Evolutionary conservation across 2,113 vertebrate genomes (phyloP), one percentile per base, ranked within the genome.

Genomic region (Cebidichthys violaceus): DNA sequence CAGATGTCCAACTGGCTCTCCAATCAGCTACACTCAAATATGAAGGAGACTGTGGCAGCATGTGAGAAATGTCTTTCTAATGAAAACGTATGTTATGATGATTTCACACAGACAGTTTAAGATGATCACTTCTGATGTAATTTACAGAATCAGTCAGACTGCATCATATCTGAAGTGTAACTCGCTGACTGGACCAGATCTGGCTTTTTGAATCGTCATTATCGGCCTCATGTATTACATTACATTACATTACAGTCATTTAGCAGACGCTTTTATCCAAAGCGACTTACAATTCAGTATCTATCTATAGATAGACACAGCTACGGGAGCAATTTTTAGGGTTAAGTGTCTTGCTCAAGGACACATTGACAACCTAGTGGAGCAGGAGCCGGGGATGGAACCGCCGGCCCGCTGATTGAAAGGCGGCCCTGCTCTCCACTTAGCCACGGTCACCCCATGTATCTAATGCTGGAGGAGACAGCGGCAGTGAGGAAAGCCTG

Each of bases 381-480:
- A n/a, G n/a, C n/a, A n/a, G n/a, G n/a, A n/a, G n/a, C n/a, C n/a
- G n/a, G n/a, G n/a, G n/a, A n/a, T n/a, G n/a, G n/a, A n/a, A n/a
- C n/a, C n/a, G n/a, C n/a, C n/a, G n/a, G n/a, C n/a, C n/a, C n/a
- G n/a, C n/a, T n/a, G n/a, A n/a, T n/a, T n/a, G n/a, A n/a, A n/a
- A n/a, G n/a, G n/a, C n/a, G n/a, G n/a, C n/a, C n/a, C n/a, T n/a
- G n/a, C n/a, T n/a, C n/a, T n/a, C n/a, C n/a, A n/a, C n/a, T n/a
- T n/a, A n/a, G n/a, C n/a, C n/a, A n/a, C n/a, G n/a, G n/a, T n/a
- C n/a, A n/a, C n/a, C n/a, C n/a, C n/a, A n/a, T n/a, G n/a, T n/a
- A 69, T 39, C 27, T 13, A n/a, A 15, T 5, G 13, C 71, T 66
- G 72, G 54, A 75, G 75, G 78, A 71, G 65, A 75, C 47, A 41